Conservation (phyloP, 2,113 vertebrate genomes). For the Pholis gunnellus region DNA sequence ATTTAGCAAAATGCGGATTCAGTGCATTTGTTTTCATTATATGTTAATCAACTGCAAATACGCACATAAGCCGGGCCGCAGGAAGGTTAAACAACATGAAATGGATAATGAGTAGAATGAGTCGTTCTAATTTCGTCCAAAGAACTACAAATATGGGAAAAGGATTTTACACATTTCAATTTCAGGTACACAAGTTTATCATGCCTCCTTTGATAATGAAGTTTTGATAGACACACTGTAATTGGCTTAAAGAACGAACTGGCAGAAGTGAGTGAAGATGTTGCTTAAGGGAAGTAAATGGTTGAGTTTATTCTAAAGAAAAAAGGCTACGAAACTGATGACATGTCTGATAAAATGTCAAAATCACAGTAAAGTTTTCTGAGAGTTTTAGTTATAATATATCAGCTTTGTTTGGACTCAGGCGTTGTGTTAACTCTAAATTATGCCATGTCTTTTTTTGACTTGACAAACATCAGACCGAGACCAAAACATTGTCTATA, state of each 20-base stretch:
- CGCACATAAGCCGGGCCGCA: constrained; percentile 21
- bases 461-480: neutral
- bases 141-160: constrained; percentile 25
- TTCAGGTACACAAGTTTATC: constrained; percentile 35
- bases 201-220: constrained; percentile 6
- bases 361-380: neutral
- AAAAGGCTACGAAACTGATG: neutral
- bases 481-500: neutral
- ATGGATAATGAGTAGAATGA: constrained; percentile 40
- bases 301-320: constrained; percentile 1
- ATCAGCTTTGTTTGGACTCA: neutral
- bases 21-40: constrained; percentile 18
- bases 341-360: neutral
- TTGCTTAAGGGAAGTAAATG: neutral
- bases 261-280: constrained; percentile 12
- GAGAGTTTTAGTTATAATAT: neutral
- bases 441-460: neutral
- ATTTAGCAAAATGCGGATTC: constrained; percentile 22
- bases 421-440: neutral
- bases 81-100: constrained; percentile 61
- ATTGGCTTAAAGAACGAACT: constrained; percentile 47
- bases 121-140: constrained; percentile 16
- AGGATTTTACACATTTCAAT: constrained; percentile 45
- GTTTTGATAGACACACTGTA: constrained; percentile 41
- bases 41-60: constrained; percentile 45